These are phyloP conservation scores for Seriola quinqueradiata DNA, from an alignment of 2,113 vertebrate genomes.

Conservation along the genomic window DNA sequence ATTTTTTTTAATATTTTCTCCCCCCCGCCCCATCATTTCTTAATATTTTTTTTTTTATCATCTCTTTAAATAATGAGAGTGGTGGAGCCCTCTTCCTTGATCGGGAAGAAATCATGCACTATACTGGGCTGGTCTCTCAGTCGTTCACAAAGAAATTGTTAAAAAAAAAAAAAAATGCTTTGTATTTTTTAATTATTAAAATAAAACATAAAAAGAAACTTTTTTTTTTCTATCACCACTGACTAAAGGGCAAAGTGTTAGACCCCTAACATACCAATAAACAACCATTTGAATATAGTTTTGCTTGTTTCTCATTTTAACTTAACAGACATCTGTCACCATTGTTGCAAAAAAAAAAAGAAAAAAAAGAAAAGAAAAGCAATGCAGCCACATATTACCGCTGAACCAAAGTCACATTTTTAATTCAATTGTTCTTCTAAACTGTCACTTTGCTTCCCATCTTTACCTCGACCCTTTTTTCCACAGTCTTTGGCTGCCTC, in stretches of 20 bases:
- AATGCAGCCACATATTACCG: slow-evolving; percentile 81
- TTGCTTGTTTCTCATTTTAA: slow-evolving; percentile 86
- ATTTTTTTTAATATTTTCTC: slow-evolving; percentile 60
- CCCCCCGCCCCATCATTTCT: slow-evolving; percentile 57
- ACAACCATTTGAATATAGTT: slow-evolving; percentile 87
- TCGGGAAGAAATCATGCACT: slow-evolving; percentile 90
- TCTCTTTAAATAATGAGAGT: slow-evolving; percentile 85
- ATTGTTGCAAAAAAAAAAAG: slow-evolving; percentile 78
- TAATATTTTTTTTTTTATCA: slow-evolving; percentile 68
- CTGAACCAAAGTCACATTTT: slow-evolving; percentile 88
- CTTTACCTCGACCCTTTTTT: slow-evolving; percentile 55
- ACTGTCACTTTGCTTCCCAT: slow-evolving; percentile 69
- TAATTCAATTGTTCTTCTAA: slow-evolving; percentile 77
- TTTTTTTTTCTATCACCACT: slow-evolving; percentile 87
- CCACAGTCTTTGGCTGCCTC: slow-evolving; percentile 84
- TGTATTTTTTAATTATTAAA: slow-evolving; percentile 85
- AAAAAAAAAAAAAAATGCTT: slow-evolving; percentile 77
- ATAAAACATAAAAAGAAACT: slow-evolving; percentile 87
- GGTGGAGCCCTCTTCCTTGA: slow-evolving; percentile 79
- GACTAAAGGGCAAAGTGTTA: slow-evolving; percentile 87
- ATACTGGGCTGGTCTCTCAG: slow-evolving; percentile 85
- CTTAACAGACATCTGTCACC: slow-evolving; percentile 86
- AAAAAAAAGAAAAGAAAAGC: slow-evolving; percentile 61
- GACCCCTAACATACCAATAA: slow-evolving; percentile 87
- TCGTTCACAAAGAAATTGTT: slow-evolving; percentile 85